Conservation (phyloP, 2,113 vertebrate species). For the sheep (Ovis aries) region ARS-UI_Ramb_v3.0 NC_056076.1:55095501-55096000, state of each 20-base stretch:
- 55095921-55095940: not conserved
- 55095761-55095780: not conserved
- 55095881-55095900: not conserved
- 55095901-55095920: not conserved
- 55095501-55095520: slow-evolving; percentile 31
- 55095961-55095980: not conserved
- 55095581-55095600: slow-evolving; percentile 18
- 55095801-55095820: not conserved
- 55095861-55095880: not conserved
- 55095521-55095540: not conserved
- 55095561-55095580: not conserved
- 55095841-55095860: not conserved
- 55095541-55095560: not conserved
- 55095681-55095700: not conserved
- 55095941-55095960: not conserved
- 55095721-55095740: not conserved
- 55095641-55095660: not conserved
- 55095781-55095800: not conserved
- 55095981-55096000: not conserved
- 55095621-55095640: no score
- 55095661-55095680: not conserved
- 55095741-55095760: not conserved
- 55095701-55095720: not conserved
- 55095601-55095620: not conserved
- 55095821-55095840: not conserved